These are phyloP conservation scores for Ceyx erithaca DNA, from an alignment of 2,797 vertebrate species.

Conservation along the genomic window DNA sequence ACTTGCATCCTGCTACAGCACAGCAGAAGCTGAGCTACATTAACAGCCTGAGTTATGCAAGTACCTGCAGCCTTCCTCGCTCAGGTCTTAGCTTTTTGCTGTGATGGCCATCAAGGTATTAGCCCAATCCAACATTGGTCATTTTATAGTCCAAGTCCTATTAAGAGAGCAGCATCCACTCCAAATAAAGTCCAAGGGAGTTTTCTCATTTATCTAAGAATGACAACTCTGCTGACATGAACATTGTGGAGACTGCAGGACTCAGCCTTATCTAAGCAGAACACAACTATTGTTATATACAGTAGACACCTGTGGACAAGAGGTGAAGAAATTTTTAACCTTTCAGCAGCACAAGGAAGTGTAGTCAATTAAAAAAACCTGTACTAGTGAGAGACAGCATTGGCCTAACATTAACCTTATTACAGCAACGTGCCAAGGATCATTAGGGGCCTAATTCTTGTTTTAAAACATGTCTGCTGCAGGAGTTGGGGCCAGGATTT, in stretches of 20 bases:
- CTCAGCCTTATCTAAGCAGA: background rate
- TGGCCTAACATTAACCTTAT: no score
- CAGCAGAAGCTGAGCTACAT: background rate
- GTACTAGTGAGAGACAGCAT: background rate
- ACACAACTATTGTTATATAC: background rate
- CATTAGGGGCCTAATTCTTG: background rate
- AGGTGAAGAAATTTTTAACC: background rate
- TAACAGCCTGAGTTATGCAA: background rate
- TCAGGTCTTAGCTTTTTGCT: background rate
- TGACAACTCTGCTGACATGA: background rate
- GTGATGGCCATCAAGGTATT: background rate
- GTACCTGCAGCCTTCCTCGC: background rate
- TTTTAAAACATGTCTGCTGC: background rate
- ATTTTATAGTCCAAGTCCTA: background rate
- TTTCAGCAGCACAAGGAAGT: background rate
- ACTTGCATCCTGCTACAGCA: background rate
- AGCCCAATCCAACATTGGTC: background rate
- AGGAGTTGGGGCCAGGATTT: accelerated
- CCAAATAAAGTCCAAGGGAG: background rate
- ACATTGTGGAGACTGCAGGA: accelerated
- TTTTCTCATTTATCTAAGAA: background rate
- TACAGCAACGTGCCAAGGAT: background rate
- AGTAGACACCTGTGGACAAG: background rate
- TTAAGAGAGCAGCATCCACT: background rate
- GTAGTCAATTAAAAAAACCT: background rate